Base-by-base conservation (phyloP, 2,797 vertebrate genomes). In the Protonibea diacanthus region DNA sequence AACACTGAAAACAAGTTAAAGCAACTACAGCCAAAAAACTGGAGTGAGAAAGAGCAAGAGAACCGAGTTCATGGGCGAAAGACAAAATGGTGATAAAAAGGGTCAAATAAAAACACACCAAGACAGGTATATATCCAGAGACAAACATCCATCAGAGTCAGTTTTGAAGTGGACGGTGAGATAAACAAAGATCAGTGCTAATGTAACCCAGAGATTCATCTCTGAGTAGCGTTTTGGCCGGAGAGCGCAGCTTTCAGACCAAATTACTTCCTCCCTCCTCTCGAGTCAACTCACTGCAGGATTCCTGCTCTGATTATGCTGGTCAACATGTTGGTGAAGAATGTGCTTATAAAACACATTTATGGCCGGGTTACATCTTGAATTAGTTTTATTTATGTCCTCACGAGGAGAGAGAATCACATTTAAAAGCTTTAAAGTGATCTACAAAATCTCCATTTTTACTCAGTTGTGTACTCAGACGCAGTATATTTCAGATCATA, bases 271-370 rank as follows among this genome's bases (percentile, higher is more conserved):
- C 76, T 76, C 67, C 18, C 42, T 74, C 40, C 60, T 64, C 74
- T 84, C n/a, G 64, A 78, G 71, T 71, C 23, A 3, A 47, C 60
- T 76, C 59, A 55, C 40, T 73, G 72, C 61, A 82, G 59, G 60
- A 63, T 64, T 81, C 63, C 80, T 73, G 69, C 57, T 75, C 75
- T 72, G 70, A 85, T 81, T 76, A 76, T 68, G 60, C 70, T 51
- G 58, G 27, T 88, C 71, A 76, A 82, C 75, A 77, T 82, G 81
- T 71, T 82, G 60, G 25, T 38, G 38, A 84, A 76, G 63, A 85
- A 88, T 85, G 81, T 75, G 78, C 83, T 76, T 81, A 73, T 87
- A 78, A 91, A 89, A 86, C 13, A 76, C n/a, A 76, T 82, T 89
- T 57, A 81, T 51, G 27, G 61, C 49, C 1, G 4, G 27, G 40